Evolutionary conservation across 2,888 invertebrate species (phyloP).

Genomic region (Drosophila sordidula): DNA sequence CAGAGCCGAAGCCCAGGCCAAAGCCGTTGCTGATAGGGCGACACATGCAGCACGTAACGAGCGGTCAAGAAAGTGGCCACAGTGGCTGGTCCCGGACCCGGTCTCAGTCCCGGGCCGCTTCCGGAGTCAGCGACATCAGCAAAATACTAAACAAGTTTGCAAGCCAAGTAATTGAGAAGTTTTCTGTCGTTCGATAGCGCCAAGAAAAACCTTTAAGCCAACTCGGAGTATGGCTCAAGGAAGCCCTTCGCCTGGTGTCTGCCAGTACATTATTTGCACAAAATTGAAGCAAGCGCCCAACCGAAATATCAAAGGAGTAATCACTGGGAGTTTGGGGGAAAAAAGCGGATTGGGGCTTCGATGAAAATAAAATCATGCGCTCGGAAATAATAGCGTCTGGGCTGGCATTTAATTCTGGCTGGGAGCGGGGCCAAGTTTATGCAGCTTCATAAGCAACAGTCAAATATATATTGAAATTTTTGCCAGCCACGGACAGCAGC

Average conservation of each 20-base stretch:
- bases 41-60: constrained; percentile 80
- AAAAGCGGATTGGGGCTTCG: constrained; percentile 9
- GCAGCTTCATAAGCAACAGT: constrained; percentile 61
- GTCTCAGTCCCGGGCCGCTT: constrained; percentile 15
- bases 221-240: constrained; percentile 27
- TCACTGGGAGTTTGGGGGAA: constrained; percentile 29
- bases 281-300: constrained; percentile 61
- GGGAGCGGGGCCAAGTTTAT: constrained; percentile 53
- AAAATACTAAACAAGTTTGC: constrained; percentile 62
- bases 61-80: constrained; percentile 66
- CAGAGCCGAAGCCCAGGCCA: not conserved
- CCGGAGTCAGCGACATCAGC: constrained; percentile 62
- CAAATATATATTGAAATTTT: constrained; percentile 55
- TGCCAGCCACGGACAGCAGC: constrained; percentile 35
- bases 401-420: constrained; percentile 49
- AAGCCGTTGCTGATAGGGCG: constrained; percentile 36
- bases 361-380: constrained; percentile 77
- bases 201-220: constrained; percentile 35
- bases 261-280: constrained; percentile 67
- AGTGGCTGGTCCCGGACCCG: not conserved
- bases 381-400: constrained; percentile 82
- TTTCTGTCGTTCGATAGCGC: constrained; percentile 41
- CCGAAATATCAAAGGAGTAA: constrained; percentile 74
- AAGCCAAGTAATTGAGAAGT: constrained; percentile 63
- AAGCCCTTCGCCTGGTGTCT: constrained; percentile 34